Conservation (phyloP, 2,888 invertebrate species). For the Pheosia tremula region DNA sequence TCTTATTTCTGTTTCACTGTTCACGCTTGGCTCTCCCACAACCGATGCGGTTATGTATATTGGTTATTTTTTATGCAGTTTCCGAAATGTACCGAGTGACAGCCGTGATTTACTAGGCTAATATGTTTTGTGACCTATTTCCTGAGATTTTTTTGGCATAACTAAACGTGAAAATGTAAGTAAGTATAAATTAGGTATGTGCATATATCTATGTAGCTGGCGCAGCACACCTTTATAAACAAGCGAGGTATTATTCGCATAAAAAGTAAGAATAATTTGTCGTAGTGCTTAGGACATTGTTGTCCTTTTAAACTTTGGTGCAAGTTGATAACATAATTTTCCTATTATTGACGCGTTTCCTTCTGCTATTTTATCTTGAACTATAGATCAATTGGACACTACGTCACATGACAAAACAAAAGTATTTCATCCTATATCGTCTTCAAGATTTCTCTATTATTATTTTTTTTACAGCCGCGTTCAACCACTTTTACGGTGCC, state of each 20-base stretch:
- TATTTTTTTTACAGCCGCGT: not conserved
- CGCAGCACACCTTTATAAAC: not conserved
- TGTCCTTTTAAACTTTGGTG: too few relatives aligned
- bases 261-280: not conserved
- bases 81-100: conserved; percentile 14
- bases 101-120: conserved; percentile 16
- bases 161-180: not conserved
- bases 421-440: not conserved
- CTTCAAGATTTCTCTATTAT: not conserved
- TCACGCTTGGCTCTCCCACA: conserved; percentile 23
- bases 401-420: not conserved
- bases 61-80: conserved; percentile 23
- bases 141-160: conserved; percentile 7
- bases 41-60: conserved; percentile 1
- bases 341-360: too few relatives aligned
- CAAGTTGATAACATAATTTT: too few relatives aligned
- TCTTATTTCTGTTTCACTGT: conserved; percentile 33
- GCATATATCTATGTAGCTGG: not conserved
- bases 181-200: not conserved
- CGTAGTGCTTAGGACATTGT: too few relatives aligned
- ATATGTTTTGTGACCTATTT: conserved; percentile 13
- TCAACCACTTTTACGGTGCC: not conserved
- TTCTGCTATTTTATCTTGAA: not conserved
- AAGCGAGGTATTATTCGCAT: not conserved
- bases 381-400: not conserved